Conservation (phyloP, 2,113 vertebrate species). For the Theristicus caerulescens region DNA sequence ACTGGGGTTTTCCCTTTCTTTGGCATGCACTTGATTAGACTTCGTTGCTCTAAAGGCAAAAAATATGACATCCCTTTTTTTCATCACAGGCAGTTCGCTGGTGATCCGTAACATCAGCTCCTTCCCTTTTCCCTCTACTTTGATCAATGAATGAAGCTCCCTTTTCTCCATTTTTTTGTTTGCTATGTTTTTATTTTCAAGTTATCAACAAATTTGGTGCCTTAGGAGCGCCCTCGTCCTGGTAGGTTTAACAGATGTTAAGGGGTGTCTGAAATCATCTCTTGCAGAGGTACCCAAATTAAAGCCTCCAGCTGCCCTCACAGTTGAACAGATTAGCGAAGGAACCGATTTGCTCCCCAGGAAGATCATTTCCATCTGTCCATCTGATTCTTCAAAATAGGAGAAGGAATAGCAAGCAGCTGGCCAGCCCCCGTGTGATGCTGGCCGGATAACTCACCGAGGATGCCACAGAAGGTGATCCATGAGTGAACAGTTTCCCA, state of each 20-base stretch:
- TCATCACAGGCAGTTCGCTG: not conserved
- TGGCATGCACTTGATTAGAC: not conserved
- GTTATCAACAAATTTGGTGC: not conserved
- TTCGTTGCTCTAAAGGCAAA: not conserved
- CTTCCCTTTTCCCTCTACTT: not conserved
- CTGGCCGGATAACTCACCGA: not conserved
- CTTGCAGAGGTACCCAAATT: not conserved
- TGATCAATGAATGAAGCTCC: not conserved
- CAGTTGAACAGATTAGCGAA: not conserved
- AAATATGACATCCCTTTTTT: not conserved
- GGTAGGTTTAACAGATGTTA: not conserved
- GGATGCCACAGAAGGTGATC: not conserved
- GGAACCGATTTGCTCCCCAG: not conserved
- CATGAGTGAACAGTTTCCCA: not conserved
- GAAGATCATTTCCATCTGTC: conserved; percentile 18
- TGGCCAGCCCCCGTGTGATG: not conserved
- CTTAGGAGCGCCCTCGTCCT: not conserved
- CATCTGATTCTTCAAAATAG: not conserved
- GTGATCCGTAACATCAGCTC: not conserved
- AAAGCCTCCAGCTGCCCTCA: not conserved
- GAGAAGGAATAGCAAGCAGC: not conserved
- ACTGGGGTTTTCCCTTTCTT: not conserved
- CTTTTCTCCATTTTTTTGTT: not conserved
- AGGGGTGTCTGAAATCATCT: not conserved
- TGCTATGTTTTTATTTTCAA: not conserved